Evolutionary conservation across 92 coral and sea anemone species (phyloP).

Genomic region (Pocillopora grandis): DNA sequence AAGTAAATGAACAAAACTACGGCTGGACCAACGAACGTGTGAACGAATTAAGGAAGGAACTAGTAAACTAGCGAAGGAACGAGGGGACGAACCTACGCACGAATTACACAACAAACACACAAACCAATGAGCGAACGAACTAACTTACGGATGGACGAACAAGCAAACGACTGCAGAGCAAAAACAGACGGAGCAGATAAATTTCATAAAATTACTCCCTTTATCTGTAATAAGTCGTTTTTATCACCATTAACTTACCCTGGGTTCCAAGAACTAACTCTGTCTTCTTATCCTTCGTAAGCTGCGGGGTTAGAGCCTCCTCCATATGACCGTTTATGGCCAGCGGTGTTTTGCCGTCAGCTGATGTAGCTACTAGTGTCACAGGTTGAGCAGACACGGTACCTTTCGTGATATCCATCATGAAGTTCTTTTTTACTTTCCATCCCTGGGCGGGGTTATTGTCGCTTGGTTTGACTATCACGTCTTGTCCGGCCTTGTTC

Average conservation of each 20-base stretch:
- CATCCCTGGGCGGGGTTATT: conserved; percentile 51
- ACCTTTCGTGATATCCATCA: conserved; percentile 73
- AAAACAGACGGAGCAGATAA: no score
- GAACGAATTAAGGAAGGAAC: no score
- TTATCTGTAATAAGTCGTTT: neutral
- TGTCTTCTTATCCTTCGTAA: conserved; percentile 13
- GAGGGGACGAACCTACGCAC: no score
- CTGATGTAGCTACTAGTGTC: conserved; percentile 47
- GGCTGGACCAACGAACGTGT: no score
- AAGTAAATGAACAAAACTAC: no score
- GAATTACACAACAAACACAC: no score
- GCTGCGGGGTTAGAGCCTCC: conserved; percentile 9
- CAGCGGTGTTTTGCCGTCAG: conserved; percentile 41
- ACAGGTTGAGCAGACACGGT: conserved; percentile 63
- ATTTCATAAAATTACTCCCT: no score
- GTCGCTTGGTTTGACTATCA: conserved; percentile 48
- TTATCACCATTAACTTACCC: conserved; percentile 1
- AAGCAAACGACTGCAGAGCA: no score
- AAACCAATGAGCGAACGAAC: no score
- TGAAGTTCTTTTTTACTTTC: conserved; percentile 64
- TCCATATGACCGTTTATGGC: conserved; percentile 51
- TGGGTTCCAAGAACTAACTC: neutral
- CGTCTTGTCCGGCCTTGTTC: conserved; percentile 71
- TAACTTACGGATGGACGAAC: no score
- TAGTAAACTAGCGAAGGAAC: no score